Evolutionary conservation across 2,888 invertebrate species (phyloP).

Genomic region (Tillus elongatus): DNA sequence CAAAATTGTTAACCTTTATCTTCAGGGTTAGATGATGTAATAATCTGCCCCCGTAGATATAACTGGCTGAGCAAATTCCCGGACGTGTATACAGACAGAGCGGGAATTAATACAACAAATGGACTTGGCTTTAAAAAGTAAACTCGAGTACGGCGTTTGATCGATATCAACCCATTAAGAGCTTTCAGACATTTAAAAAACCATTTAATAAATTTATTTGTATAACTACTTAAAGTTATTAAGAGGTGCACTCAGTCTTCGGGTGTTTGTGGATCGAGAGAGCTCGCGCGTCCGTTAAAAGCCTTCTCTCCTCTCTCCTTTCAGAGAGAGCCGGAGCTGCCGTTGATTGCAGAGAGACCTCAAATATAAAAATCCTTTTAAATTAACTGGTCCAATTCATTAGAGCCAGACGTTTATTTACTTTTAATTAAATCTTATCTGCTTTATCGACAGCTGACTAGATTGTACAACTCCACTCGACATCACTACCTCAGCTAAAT

Average conservation of each 20-base stretch:
- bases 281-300: constrained; percentile 33
- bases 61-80: no score
- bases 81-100: no score
- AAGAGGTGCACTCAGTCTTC: constrained; percentile 29
- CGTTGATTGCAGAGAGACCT: constrained; percentile 17
- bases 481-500: no score
- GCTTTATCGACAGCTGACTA: constrained; percentile 28
- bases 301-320: no score
- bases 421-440: constrained; percentile 35
- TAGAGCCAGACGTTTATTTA: constrained; percentile 30
- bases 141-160: no score
- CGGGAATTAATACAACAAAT: no score
- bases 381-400: constrained; percentile 32
- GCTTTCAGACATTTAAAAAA: constrained; percentile 32
- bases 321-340: constrained; percentile 17
- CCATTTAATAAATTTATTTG: constrained; percentile 31
- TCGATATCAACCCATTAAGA: constrained; percentile 29
- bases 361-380: constrained; percentile 16
- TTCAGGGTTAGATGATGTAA: no score
- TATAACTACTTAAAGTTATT: constrained; percentile 31
- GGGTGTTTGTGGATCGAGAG: constrained; percentile 32
- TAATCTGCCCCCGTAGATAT: no score
- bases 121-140: no score
- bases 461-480: no score
- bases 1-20: no score